phyloP scores from a whole-genome alignment of 2,797 vertebrate genomes.

The Sebastes iracundus region DNA sequence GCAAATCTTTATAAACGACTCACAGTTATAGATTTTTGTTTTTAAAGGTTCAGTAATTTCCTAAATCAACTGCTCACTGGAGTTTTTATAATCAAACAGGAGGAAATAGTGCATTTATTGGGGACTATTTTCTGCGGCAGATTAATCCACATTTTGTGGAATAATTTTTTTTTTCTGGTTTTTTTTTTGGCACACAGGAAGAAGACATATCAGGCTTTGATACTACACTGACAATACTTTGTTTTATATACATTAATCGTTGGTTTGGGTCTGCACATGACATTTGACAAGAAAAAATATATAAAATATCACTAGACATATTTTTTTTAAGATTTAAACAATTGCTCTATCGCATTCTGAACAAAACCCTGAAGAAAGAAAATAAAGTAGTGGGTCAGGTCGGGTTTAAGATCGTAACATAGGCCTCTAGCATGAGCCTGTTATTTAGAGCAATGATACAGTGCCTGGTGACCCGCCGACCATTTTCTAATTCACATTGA shows the following conservation, averaged over 20 bases:
- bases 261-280: neutral
- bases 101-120: neutral
- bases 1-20: neutral
- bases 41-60: neutral
- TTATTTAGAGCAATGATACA: neutral
- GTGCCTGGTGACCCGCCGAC: too few relatives aligned
- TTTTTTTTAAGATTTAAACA: neutral
- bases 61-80: neutral
- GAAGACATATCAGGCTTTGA: neutral
- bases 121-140: neutral
- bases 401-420: neutral
- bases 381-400: neutral
- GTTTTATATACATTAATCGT: neutral
- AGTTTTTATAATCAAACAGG: neutral
- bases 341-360: neutral
- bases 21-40: too few relatives aligned
- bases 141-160: neutral
- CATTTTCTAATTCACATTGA: neutral
- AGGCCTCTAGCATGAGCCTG: neutral
- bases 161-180: too few relatives aligned
- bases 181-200: neutral
- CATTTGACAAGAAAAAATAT: neutral
- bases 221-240: neutral
- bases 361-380: neutral
- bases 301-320: neutral